Evolutionary conservation across 2,888 invertebrate genomes (phyloP).

Genomic region (Latheticus oryzae): DNA sequence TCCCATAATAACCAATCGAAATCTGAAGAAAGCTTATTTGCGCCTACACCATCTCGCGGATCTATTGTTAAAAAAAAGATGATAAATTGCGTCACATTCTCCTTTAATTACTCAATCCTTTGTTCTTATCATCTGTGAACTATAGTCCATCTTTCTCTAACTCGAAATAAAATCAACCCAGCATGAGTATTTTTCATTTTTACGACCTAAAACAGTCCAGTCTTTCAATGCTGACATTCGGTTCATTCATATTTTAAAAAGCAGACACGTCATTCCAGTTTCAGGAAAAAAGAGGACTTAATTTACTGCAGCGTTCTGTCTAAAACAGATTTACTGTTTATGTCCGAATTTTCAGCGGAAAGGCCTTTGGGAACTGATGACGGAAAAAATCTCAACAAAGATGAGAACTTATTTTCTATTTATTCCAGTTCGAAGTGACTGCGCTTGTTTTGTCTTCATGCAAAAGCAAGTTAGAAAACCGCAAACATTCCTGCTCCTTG

Average conservation of each 20-base stretch:
- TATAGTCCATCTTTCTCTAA: slow-evolving; percentile 25
- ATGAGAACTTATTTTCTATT: too few species aligned
- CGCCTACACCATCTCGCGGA: slow-evolving; percentile 38
- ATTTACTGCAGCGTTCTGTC: slow-evolving; percentile 59
- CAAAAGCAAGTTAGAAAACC: too few species aligned
- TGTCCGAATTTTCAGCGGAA: too few species aligned
- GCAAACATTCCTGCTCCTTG: too few species aligned
- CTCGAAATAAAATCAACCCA: slow-evolving; percentile 17
- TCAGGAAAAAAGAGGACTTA: slow-evolving; percentile 55
- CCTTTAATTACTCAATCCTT: slow-evolving; percentile 48
- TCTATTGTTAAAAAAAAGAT: slow-evolving; percentile 41
- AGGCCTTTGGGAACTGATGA: too few species aligned
- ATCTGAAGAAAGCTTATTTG: slow-evolving; percentile 27
- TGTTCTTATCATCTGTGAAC: slow-evolving; percentile 46
- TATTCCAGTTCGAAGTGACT: too few species aligned
- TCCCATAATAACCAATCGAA: slow-evolving; percentile 9
- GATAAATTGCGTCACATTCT: slow-evolving; percentile 48
- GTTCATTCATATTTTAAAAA: slow-evolving; percentile 58
- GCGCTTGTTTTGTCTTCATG: too few species aligned
- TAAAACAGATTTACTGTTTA: slow-evolving; percentile 58
- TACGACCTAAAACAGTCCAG: slow-evolving; percentile 46
- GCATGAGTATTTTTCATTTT: slow-evolving; percentile 42
- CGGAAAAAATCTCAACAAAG: too few species aligned
- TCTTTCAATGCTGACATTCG: slow-evolving; percentile 51
- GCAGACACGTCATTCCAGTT: slow-evolving; percentile 49